These are phyloP conservation scores for Archaeoteleia sp. DNA, from an alignment of 2,888 invertebrate genomes.

Conservation along the genomic window DNA sequence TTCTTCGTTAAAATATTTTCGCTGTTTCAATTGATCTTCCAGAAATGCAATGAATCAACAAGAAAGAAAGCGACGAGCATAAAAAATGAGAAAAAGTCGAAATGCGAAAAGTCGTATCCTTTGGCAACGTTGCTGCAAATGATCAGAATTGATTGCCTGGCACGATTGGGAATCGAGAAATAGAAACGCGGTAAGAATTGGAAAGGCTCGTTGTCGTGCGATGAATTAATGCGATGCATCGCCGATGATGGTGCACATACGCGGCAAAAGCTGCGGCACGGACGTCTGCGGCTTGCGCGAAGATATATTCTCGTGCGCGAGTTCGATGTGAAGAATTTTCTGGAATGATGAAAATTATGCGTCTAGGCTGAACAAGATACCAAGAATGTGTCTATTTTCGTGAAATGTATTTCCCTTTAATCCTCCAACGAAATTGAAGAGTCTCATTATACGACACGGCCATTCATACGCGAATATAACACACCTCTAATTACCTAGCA, in stretches of 20 bases:
- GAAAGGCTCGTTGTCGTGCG: constrained; percentile 22
- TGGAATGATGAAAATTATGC: constrained; percentile 19
- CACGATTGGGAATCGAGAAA: constrained; percentile 9
- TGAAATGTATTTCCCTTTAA: constrained; percentile 29
- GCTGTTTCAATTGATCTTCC: no score
- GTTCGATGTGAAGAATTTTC: constrained; percentile 8
- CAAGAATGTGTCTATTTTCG: constrained; percentile 23
- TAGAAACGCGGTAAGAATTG: constrained; percentile 29
- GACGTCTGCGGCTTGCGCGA: constrained; percentile 12
- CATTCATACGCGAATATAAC: constrained; percentile 24
- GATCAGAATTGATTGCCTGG: constrained; percentile 7
- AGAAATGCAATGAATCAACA: no score
- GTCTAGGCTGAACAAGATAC: constrained; percentile 1
- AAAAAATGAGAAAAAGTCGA: no score
- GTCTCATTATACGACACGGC: constrained; percentile 5
- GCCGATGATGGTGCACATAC: background rate
- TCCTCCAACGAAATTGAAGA: constrained; percentile 15
- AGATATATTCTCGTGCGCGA: background rate
- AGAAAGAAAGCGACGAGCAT: no score
- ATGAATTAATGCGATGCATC: constrained; percentile 18
- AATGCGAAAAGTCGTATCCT: constrained; percentile 2
- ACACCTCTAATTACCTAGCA: constrained; percentile 24
- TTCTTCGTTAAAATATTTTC: no score
- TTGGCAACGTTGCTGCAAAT: constrained; percentile 8
- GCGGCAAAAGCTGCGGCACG: constrained; percentile 12